A percentile compares a stretch with the other conserved stretches of the same genome.
Evolutionary conservation across 2,888 invertebrate genomes (phyloP).

Genomic region (Boloria selene): DNA sequence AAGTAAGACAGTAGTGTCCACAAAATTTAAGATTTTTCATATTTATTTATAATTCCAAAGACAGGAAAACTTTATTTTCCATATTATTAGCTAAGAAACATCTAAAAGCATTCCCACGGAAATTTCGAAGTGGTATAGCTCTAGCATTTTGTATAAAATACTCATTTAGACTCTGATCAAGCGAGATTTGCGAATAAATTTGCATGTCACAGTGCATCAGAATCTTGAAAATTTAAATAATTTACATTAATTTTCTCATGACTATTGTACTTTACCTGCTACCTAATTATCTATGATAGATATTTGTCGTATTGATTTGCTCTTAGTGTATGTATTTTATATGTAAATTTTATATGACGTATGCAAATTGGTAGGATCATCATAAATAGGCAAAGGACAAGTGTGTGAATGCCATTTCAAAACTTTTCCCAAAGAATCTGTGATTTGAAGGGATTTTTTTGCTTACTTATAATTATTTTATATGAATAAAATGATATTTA

Average conservation of each 20-base stretch:
- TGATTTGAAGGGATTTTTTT: no score
- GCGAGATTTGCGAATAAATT: constrained; percentile 66
- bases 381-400: constrained; percentile 35
- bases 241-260: constrained; percentile 39
- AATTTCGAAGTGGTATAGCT: constrained; percentile 47
- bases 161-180: constrained; percentile 71
- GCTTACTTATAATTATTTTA: no score
- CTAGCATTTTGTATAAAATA: constrained; percentile 73
- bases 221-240: constrained; percentile 64
- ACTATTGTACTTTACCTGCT: constrained; percentile 45
- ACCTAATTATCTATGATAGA: not conserved
- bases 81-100: no score
- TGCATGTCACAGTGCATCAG: constrained; percentile 58
- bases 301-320: constrained; percentile 19
- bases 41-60: no score
- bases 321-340: constrained; percentile 23
- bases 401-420: constrained; percentile 43
- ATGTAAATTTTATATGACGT: constrained; percentile 45
- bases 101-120: constrained; percentile 35
- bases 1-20: no score
- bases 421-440: constrained; percentile 41
- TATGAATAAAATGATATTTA: no score
- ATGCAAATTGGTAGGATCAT: constrained; percentile 44
- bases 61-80: no score
- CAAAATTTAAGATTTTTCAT: no score